Percentiles rank a stretch among this genome's conserved stretches.
Evolutionary conservation across 92 coral and sea anemone species (phyloP).

Genomic region (Actinostola sp.): DNA sequence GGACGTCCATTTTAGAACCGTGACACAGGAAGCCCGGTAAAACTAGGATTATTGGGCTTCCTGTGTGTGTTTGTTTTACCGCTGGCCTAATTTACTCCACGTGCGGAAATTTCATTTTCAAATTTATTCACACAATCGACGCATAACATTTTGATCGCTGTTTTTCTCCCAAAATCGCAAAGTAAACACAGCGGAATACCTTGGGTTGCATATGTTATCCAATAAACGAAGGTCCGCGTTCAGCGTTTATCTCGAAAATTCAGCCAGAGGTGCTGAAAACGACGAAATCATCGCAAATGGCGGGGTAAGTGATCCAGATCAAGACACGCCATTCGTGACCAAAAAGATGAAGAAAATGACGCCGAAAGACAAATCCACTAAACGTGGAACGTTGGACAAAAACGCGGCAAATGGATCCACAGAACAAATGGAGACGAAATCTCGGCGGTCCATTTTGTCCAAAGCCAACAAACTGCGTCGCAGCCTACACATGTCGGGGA

Average conservation of each 20-base stretch:
- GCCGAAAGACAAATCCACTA: slow-evolving; percentile 14
- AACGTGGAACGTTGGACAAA: slow-evolving; percentile 5
- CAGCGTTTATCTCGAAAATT: slow-evolving; percentile 56
- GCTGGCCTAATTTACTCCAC: slow-evolving; percentile 33
- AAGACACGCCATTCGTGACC: slow-evolving; percentile 2
- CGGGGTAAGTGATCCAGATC: slow-evolving; percentile 3
- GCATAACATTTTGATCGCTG: slow-evolving; percentile 1
- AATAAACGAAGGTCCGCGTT: slow-evolving; percentile 74
- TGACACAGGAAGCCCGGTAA: slow-evolving; percentile 20
- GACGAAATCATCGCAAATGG: slow-evolving; percentile 16
- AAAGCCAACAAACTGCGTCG: slow-evolving; percentile 80
- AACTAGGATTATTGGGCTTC: slow-evolving; percentile 8
- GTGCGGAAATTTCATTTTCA: slow-evolving; percentile 7
- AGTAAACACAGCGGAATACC: slow-evolving; percentile 12
- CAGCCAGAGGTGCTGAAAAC: slow-evolving; percentile 12
- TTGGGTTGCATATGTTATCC: slow-evolving; percentile 21
- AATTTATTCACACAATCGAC: slow-evolving; percentile 16
- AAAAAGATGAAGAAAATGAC: slow-evolving; percentile 34
- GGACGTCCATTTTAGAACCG: background rate
- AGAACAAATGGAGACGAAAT: slow-evolving; percentile 17
- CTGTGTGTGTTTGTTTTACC: slow-evolving; percentile 18
- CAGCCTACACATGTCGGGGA: slow-evolving; percentile 73
- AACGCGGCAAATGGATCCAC: slow-evolving; percentile 7
- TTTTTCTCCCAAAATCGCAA: slow-evolving; percentile 19
- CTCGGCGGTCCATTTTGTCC: slow-evolving; percentile 33